Percentiles rank a stretch among this genome's conserved stretches.
These are phyloP conservation scores for Heliconius eleuchia DNA, from an alignment of 1,140 invertebrate species.

Conservation along the genomic window DNA sequence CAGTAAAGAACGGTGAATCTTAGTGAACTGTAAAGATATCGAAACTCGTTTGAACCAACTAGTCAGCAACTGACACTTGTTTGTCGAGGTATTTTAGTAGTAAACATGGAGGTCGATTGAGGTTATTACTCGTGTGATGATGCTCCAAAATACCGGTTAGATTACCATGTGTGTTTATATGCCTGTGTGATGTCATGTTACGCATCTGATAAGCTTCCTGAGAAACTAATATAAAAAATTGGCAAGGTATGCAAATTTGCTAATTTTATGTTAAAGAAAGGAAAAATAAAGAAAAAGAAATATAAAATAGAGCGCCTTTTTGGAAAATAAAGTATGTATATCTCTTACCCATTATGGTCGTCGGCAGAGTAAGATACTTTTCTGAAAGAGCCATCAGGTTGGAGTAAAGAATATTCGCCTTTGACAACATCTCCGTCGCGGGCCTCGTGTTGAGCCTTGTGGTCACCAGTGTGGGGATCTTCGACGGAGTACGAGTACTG, in stretches of 20 bases:
- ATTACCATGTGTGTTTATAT: slow-evolving; percentile 59
- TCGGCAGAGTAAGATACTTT: slow-evolving; percentile 72
- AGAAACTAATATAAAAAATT: slow-evolving; percentile 36
- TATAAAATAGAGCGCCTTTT: slow-evolving; percentile 4
- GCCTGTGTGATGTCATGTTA: slow-evolving; percentile 31
- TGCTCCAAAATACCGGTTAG: slow-evolving; percentile 58
- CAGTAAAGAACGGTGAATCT: neutral
- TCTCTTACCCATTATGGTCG: slow-evolving; percentile 65
- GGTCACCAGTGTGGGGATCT: slow-evolving; percentile 56
- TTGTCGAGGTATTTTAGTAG: slow-evolving; percentile 41
- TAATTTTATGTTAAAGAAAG: slow-evolving; percentile 13
- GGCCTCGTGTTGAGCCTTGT: slow-evolving; percentile 67
- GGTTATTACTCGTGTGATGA: slow-evolving; percentile 65
- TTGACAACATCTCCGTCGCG: slow-evolving; percentile 83
- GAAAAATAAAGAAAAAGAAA: slow-evolving; percentile 14
- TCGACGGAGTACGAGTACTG: slow-evolving; percentile 78
- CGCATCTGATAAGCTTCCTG: slow-evolving; percentile 39
- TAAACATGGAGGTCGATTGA: slow-evolving; percentile 54
- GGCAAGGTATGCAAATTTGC: slow-evolving; percentile 26
- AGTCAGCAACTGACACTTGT: slow-evolving; percentile 52
- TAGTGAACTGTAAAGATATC: slow-evolving; percentile 35
- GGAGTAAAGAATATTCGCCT: slow-evolving; percentile 83
- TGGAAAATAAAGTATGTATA: neutral
- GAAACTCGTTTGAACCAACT: slow-evolving; percentile 54
- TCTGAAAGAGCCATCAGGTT: slow-evolving; percentile 68